Evolutionary conservation across 1,140 invertebrate species (phyloP), one percentile per base, ranked within the genome.

Genomic region (Magallana angulata): DNA sequence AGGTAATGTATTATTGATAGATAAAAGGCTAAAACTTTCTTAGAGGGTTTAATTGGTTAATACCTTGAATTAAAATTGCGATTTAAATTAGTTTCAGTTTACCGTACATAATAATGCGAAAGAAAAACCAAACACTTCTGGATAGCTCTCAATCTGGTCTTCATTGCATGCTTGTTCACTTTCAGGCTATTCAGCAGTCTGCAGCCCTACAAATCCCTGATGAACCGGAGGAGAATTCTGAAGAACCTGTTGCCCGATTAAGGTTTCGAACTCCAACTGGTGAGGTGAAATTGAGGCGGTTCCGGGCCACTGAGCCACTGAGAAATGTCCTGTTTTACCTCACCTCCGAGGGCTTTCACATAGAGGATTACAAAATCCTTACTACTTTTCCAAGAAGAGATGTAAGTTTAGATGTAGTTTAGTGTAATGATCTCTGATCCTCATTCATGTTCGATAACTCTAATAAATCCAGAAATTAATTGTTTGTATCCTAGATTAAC

Each of bases 361-460:
- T 96, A 89, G 97, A 97, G 92, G 97, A 98, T 93, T 98, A 97
- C 94, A 99, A 98, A 96, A 96, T 98, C 80, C 97, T 98, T 90
- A 97, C 97, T 91, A 97, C 97, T 93, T 98, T 97, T 97, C 98
- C 98, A 93, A 96, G 98, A 94, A 97, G 97, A 96, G 98, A 98
- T 96, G 93, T 94, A 91, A 94, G 93, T 92, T 82, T 7, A 82
- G 24, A 24, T 24, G 24, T 24, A 24, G 36, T 48, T 48, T 48
- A 48, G 36, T 48, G 36, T 48, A 48, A 48, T 48, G 36, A 48
- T 48, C 36, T 48, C 36, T 5, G 36, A 48, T 5, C 2, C 2
- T 48, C 36, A 48, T 2, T 48, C 36, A 48, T 48, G 36, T 48
- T 48, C 36, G 5, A 48, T 48, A 48, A 48, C 36, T 48, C 36